Conservation (phyloP, 2,888 invertebrate genomes). For the Malachius bipustulatus region DNA sequence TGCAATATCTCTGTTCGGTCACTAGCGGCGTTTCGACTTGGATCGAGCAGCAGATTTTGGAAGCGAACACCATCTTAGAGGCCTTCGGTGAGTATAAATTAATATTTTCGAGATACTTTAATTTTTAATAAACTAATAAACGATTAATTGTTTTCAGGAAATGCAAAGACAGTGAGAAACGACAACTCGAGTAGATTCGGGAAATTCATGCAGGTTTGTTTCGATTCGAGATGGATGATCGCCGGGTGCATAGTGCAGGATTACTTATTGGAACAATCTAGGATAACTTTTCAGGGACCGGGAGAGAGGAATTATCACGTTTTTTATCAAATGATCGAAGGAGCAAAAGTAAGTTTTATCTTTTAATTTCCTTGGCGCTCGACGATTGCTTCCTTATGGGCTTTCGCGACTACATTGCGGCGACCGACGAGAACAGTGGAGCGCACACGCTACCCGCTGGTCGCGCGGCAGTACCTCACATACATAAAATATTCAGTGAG, state of each 20-base stretch:
- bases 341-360: slow-evolving; percentile 60
- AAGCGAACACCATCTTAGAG: slow-evolving; percentile 86
- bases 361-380: too few relatives aligned
- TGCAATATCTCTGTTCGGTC: slow-evolving; percentile 84
- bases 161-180: slow-evolving; percentile 86
- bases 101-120: too few relatives aligned
- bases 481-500: too few relatives aligned
- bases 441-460: too few relatives aligned
- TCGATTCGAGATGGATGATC: slow-evolving; percentile 80
- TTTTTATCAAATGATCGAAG: slow-evolving; percentile 82
- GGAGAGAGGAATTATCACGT: slow-evolving; percentile 87
- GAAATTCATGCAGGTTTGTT: slow-evolving; percentile 91
- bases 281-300: slow-evolving; percentile 80
- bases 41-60: slow-evolving; percentile 92
- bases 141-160: slow-evolving; percentile 45
- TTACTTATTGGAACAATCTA: slow-evolving; percentile 78
- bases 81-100: slow-evolving; percentile 62
- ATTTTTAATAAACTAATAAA: not conserved
- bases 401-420: too few relatives aligned
- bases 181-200: slow-evolving; percentile 90
- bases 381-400: too few relatives aligned
- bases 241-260: slow-evolving; percentile 86
- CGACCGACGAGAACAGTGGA: too few relatives aligned
- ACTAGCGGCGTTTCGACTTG: slow-evolving; percentile 70
- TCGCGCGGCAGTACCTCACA: too few relatives aligned